Conservation (phyloP, 2,113 vertebrate genomes). For the Strix uralensis region DNA sequence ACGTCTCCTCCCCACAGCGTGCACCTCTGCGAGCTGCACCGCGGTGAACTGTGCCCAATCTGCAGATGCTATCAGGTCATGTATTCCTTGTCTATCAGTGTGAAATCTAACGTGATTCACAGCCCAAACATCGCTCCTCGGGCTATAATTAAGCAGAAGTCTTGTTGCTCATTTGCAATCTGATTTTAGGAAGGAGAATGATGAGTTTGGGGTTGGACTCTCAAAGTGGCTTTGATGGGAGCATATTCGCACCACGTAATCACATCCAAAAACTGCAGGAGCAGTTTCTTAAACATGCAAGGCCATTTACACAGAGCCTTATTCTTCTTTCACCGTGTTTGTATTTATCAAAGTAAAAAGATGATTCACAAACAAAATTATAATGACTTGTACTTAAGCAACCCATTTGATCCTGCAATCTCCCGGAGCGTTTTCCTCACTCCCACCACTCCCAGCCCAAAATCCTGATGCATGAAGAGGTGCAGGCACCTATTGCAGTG, state of each 20-base stretch:
- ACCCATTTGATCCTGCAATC: constrained; percentile 8
- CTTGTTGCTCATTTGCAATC: constrained; percentile 55
- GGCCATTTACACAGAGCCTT: background rate
- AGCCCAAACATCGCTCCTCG: constrained; percentile 62
- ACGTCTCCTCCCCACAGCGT: accelerated
- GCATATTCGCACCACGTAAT: background rate
- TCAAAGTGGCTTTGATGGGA: constrained; percentile 1
- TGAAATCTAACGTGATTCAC: constrained; percentile 61
- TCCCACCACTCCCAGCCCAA: constrained; percentile 13
- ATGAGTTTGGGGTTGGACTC: background rate
- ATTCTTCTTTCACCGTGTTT: background rate
- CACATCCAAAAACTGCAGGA: background rate
- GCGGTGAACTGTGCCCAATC: background rate
- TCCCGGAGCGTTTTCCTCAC: background rate
- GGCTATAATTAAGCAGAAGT: constrained; percentile 64
- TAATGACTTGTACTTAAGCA: background rate
- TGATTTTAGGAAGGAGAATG: constrained; percentile 59
- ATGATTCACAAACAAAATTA: background rate
- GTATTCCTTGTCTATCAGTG: background rate
- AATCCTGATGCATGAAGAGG: background rate
- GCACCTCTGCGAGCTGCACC: background rate
- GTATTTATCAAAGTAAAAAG: background rate
- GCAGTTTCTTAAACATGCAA: background rate
- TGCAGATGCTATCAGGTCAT: constrained; percentile 43
- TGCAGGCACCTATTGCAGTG: background rate